Percentiles rank a stretch among this genome's conserved stretches.
Evolutionary conservation across 2,113 vertebrate species (phyloP).

Genomic region (Argyrosomus japonicus): DNA sequence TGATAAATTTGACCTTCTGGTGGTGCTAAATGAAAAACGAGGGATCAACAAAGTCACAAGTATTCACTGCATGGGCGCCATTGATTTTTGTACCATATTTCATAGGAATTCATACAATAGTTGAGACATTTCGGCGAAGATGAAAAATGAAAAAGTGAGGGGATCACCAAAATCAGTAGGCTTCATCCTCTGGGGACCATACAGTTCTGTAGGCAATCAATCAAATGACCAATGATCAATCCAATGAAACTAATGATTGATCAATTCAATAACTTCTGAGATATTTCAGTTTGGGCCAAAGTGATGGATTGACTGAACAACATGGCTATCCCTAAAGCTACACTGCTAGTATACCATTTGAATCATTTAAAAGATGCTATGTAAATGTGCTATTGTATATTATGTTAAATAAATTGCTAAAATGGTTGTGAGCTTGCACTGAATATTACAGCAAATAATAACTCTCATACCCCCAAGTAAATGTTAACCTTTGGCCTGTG

Average conservation of each 20-base stretch:
- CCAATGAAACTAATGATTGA: too few relatives aligned
- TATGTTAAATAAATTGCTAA: neutral
- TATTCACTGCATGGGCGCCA: too few relatives aligned
- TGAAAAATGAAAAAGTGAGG: too few relatives aligned
- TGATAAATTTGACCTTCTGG: neutral
- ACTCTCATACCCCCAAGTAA: conserved; percentile 33
- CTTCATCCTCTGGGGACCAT: neutral
- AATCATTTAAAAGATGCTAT: neutral
- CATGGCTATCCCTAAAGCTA: neutral
- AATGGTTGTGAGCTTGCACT: neutral
- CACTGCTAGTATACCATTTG: too few relatives aligned
- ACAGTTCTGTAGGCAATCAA: neutral
- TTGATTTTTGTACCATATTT: too few relatives aligned
- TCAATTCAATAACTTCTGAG: neutral
- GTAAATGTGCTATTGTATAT: neutral
- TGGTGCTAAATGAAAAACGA: neutral
- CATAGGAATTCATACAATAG: too few relatives aligned
- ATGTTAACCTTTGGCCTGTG: conserved; percentile 32
- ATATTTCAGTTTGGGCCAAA: neutral
- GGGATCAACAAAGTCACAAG: neutral
- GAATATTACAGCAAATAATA: conserved; percentile 7
- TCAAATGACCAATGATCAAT: too few relatives aligned
- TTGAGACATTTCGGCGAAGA: too few relatives aligned
- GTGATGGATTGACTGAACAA: neutral
- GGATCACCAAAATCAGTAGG: neutral